A percentile compares a stretch with the other conserved stretches of the same genome.
Conservation (phyloP, 2,797 vertebrate species). For the Limosa lapponica region DNA sequence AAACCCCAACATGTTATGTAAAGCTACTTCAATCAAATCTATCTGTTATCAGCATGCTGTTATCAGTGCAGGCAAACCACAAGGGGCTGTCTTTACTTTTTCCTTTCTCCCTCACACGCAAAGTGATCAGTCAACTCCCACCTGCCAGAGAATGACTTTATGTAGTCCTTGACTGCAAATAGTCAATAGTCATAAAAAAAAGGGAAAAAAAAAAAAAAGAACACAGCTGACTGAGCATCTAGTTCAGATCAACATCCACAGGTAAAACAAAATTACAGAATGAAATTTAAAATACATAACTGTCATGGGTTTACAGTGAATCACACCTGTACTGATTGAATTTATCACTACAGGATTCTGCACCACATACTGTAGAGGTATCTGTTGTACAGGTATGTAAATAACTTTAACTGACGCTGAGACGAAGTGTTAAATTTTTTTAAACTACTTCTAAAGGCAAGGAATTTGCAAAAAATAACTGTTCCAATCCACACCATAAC, state of each 20-base stretch:
- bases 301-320: neutral
- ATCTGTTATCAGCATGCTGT: conserved; percentile 6
- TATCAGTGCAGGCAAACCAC: conserved; percentile 68
- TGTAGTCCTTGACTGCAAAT: neutral
- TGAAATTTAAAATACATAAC: neutral
- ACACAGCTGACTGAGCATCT: neutral
- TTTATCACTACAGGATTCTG: neutral
- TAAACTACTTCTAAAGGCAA: neutral
- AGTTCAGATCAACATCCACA: neutral
- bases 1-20: neutral
- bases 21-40: conserved; percentile 53
- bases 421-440: neutral
- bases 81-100: conserved; percentile 48
- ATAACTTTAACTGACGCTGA: neutral
- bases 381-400: neutral
- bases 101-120: neutral
- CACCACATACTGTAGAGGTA: neutral
- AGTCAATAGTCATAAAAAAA: neutral
- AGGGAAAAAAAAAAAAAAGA: neutral
- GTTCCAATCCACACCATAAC: neutral
- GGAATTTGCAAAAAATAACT: neutral
- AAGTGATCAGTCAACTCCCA: neutral
- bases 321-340: neutral
- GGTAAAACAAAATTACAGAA: neutral
- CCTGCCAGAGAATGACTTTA: neutral